A percentile compares a stretch with the other conserved stretches of the same genome.
phyloP scores from a whole-genome alignment of 1,140 invertebrate species.

The Dolichoris vasculosae region DNA sequence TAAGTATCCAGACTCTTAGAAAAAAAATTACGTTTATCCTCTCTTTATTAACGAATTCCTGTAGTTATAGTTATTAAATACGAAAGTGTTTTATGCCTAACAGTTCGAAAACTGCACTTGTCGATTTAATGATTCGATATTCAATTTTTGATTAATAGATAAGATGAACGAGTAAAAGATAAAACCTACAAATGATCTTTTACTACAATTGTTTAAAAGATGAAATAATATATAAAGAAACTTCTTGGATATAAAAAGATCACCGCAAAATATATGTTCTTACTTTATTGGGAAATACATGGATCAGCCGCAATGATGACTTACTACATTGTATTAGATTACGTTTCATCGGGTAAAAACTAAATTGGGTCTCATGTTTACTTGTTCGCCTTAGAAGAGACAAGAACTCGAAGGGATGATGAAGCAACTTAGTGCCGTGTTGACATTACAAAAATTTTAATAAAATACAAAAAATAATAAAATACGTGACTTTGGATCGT shows the following conservation, averaged over 20 bases:
- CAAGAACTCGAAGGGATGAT: not conserved
- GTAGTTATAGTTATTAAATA: not conserved
- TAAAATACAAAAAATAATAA: too few relatives aligned
- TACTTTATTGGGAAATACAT: not conserved
- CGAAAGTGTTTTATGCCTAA: not conserved
- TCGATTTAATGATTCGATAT: not conserved
- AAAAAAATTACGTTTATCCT: not conserved
- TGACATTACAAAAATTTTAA: not conserved
- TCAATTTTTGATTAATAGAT: too few relatives aligned
- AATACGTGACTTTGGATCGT: too few relatives aligned
- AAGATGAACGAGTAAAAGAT: too few relatives aligned
- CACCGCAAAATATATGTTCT: not conserved
- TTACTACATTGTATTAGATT: too few relatives aligned
- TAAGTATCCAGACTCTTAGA: not conserved
- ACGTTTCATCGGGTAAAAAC: too few relatives aligned
- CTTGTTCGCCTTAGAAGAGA: not conserved
- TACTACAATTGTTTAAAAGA: too few relatives aligned
- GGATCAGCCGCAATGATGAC: not conserved
- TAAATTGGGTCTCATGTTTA: too few relatives aligned
- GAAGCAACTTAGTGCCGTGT: not conserved
- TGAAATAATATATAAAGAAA: too few relatives aligned
- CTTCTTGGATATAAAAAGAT: too few relatives aligned
- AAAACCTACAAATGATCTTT: too few relatives aligned
- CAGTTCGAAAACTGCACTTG: not conserved
- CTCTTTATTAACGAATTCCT: not conserved